Conservation (phyloP, 2,888 invertebrate species). For the Keiferia lycopersicella region DNA sequence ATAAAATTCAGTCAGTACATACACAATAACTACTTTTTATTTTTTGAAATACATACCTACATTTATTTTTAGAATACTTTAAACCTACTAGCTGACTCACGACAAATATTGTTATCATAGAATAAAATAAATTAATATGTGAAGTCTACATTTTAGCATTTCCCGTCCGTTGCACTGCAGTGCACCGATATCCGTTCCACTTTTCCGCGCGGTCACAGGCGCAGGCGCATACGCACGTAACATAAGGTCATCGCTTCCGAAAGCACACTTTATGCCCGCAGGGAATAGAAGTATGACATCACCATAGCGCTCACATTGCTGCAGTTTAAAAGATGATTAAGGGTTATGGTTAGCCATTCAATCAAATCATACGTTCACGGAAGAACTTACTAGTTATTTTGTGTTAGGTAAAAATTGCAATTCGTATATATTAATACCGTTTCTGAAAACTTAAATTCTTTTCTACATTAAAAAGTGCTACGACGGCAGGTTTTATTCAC, state of each 20-base stretch:
- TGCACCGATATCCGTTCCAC: constrained; percentile 71
- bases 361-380: too few species aligned
- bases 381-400: too few species aligned
- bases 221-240: constrained; percentile 37
- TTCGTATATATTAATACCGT: too few species aligned
- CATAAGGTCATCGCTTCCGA: constrained; percentile 39
- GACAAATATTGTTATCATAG: background rate
- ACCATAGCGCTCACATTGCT: background rate
- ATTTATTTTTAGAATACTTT: too few species aligned
- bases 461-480: background rate
- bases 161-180: constrained; percentile 48
- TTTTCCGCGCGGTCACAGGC: constrained; percentile 54
- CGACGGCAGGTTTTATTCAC: background rate
- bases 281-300: constrained; percentile 3
- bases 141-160: constrained; percentile 39
- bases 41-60: too few species aligned
- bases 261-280: constrained; percentile 26
- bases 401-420: too few species aligned
- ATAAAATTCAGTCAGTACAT: too few species aligned
- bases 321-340: background rate
- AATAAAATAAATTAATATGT: background rate
- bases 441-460: too few species aligned
- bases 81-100: too few species aligned
- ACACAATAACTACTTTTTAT: too few species aligned
- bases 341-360: background rate